Conservation (phyloP, 2,797 vertebrate genomes). For the Tapera naevia region DNA sequence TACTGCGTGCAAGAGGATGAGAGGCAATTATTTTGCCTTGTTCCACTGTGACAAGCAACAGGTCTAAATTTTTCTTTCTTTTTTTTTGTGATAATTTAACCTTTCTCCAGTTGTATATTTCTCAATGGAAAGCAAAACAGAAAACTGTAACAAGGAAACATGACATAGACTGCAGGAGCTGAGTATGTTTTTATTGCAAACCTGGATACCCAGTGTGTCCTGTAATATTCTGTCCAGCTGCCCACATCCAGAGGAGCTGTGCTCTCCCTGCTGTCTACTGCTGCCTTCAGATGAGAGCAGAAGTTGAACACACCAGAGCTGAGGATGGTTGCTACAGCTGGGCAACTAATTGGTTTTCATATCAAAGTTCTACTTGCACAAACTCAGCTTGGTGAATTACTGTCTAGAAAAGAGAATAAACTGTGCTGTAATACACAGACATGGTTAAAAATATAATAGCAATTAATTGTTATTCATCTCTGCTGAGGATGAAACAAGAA, state of each 20-base stretch:
- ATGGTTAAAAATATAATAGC: not conserved
- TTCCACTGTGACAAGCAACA: not conserved
- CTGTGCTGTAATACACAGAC: not conserved
- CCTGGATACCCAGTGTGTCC: not conserved
- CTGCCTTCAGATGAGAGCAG: not conserved
- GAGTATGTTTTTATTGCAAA: not conserved
- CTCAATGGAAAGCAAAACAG: not conserved
- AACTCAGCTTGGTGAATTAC: not conserved
- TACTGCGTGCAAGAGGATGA: not conserved
- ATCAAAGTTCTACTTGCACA: not conserved
- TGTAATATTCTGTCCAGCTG: not conserved
- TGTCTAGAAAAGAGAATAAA: not conserved
- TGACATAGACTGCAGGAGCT: not conserved
- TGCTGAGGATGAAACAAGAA: not conserved
- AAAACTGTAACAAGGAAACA: not conserved
- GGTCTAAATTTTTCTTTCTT: not conserved
- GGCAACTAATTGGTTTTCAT: not conserved
- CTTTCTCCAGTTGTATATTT: too few species aligned
- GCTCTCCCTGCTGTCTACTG: not conserved
- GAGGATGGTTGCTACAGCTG: not conserved
- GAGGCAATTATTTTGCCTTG: not conserved
- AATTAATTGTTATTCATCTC: not conserved
- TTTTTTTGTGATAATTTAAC: too few species aligned
- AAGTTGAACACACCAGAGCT: not conserved
- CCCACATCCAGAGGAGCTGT: not conserved